Evolutionary conservation across 2,797 vertebrate species (phyloP), one percentile per base, ranked within the genome.

Genomic region (Xiphophorus birchmanni): DNA sequence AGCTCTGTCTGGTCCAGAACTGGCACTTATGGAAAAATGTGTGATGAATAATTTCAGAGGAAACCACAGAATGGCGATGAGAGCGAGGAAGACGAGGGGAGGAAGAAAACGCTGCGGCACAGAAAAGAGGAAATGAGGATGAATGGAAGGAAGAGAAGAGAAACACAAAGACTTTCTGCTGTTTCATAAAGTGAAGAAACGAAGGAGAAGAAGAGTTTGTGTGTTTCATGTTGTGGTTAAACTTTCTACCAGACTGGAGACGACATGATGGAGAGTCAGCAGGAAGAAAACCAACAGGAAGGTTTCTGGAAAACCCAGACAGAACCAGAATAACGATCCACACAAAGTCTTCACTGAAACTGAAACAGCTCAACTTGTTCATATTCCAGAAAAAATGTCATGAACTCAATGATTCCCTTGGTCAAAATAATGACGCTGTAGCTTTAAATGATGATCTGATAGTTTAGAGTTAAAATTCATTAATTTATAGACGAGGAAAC

Each of bases 191-290:
- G 69, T 32, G 79, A 88, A 71, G 35, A 50, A 58, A 67, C 6
- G 37, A 65, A 37, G 17, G 73, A 71, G 42, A 45, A 79, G 87
- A 87, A 78, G 72, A 88, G 86, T 86, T 80, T 81, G 73, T 75
- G 23, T 67, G 75, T 87, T 88, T 86, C 48, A 85, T 89, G 80
- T 84, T 80, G 54, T 4, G n/a, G 26, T 58, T 0, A 13, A 54
- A 21, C 42, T 21, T 1, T 45, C n/a, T 63, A 48, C 35, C 32
- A 45, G n/a, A 54, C 42, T 7, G 42, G 48, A 45, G 60, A n/a
- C 45, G 18, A n/a, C 40, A 80, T 40, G 37, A 69, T 13, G 2
- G 72, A 56, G 50, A 32, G 9, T 67, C 63, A 40, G 35, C 63
- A 37, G 60, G 9, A 23, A 40, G 29, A 15, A 40, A 63, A 63